phyloP scores from a whole-genome alignment of 2,797 vertebrate genomes.

The Diplodus sargus region DNA sequence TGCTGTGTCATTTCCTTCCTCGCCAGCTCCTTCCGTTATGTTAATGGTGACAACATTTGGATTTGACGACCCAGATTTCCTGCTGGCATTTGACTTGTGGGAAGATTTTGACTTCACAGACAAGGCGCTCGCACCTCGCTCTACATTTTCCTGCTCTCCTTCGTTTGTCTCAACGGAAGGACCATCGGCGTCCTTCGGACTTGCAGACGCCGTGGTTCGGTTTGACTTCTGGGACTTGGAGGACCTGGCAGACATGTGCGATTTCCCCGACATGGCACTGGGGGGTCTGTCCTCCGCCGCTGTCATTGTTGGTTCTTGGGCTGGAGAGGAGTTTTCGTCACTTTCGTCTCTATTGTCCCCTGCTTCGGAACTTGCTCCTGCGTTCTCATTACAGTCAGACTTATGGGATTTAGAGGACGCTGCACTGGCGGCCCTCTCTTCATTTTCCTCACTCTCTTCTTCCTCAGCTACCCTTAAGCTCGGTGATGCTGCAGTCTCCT shows the following conservation, averaged over 20 bases:
- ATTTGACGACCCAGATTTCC: slow-evolving; percentile 49
- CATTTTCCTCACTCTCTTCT: slow-evolving; percentile 1
- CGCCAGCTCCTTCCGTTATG: slow-evolving; percentile 40
- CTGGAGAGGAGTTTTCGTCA: slow-evolving; percentile 16
- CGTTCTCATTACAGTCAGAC: slow-evolving; percentile 11
- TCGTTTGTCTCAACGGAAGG: slow-evolving; percentile 27
- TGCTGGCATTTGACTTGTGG: slow-evolving; percentile 68
- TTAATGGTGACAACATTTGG: slow-evolving; percentile 61
- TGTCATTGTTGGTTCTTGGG: slow-evolving; percentile 1
- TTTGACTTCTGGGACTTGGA: slow-evolving; percentile 57
- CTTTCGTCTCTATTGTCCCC: slow-evolving; percentile 36
- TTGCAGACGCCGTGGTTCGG: slow-evolving; percentile 15
- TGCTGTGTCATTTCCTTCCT: slow-evolving; percentile 42
- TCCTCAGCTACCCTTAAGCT: slow-evolving; percentile 9
- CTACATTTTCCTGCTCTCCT: slow-evolving; percentile 26
- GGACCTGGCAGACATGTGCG: slow-evolving; percentile 47
- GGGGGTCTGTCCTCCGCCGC: slow-evolving; percentile 38
- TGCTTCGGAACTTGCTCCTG: slow-evolving; percentile 15
- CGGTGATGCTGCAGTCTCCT: slow-evolving; percentile 2
- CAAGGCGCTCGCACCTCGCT: slow-evolving; percentile 58
- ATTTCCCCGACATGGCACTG: slow-evolving; percentile 57
- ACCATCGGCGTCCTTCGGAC: slow-evolving; percentile 22
- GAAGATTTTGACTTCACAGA: slow-evolving; percentile 72
- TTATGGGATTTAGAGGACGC: slow-evolving; percentile 27
- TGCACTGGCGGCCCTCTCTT: slow-evolving; percentile 36